phyloP scores from a whole-genome alignment of 1,140 invertebrate genomes.

The Apocrypta bakeri region DNA sequence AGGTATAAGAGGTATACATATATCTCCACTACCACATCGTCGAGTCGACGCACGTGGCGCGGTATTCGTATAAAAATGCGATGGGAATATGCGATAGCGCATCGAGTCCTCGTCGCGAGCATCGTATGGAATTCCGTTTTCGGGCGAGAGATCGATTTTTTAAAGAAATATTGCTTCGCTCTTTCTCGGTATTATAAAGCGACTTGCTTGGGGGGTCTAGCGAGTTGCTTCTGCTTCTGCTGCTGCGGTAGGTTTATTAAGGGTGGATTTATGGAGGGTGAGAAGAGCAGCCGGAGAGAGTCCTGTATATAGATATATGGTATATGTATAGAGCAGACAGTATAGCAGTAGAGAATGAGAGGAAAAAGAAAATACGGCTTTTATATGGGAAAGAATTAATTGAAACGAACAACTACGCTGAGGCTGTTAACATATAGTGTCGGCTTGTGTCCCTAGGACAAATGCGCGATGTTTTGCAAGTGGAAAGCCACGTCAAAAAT shows the following conservation, averaged over 20 bases:
- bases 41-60: slow-evolving; percentile 3
- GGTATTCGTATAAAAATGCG: slow-evolving; percentile 25
- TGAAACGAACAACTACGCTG: slow-evolving; percentile 31
- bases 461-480: not conserved
- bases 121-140: slow-evolving; percentile 44
- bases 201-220: slow-evolving; percentile 22
- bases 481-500: not conserved
- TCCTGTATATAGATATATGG: not conserved
- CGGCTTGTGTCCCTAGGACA: not conserved
- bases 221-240: not conserved
- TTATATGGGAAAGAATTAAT: slow-evolving; percentile 31
- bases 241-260: slow-evolving; percentile 44
- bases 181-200: not conserved
- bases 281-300: not conserved
- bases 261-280: slow-evolving; percentile 50
- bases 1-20: no score
- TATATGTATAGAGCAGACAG: not conserved
- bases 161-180: slow-evolving; percentile 36
- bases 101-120: not conserved
- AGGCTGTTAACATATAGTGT: slow-evolving; percentile 15
- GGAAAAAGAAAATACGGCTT: slow-evolving; percentile 4
- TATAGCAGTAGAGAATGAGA: not conserved
- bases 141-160: slow-evolving; percentile 43
- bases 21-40: not conserved
- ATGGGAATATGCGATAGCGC: slow-evolving; percentile 44